phyloP scores from a whole-genome alignment of 2,888 invertebrate genomes.

The Ophioninae sp. region DNA sequence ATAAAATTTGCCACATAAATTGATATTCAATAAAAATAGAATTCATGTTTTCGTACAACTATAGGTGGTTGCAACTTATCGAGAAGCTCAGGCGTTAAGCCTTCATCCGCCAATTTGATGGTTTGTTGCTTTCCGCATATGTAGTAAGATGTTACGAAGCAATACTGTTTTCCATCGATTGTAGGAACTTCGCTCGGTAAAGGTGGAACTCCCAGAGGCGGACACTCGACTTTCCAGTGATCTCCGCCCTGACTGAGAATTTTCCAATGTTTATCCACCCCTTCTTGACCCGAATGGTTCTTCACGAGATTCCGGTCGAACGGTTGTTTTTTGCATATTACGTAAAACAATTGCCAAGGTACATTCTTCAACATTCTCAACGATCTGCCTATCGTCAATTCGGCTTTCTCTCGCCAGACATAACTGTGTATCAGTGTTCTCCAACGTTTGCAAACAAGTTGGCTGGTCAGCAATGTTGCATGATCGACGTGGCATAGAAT shows the following conservation, averaged over 20 bases:
- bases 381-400: slow-evolving; percentile 66
- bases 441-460: slow-evolving; percentile 83
- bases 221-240: slow-evolving; percentile 81
- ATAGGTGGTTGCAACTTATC: slow-evolving; percentile 83
- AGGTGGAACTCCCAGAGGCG: slow-evolving; percentile 81
- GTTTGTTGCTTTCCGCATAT: slow-evolving; percentile 82
- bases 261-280: slow-evolving; percentile 79
- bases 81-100: slow-evolving; percentile 80
- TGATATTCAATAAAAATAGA: neutral
- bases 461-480: slow-evolving; percentile 79
- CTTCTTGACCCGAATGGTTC: slow-evolving; percentile 82
- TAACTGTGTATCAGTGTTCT: slow-evolving; percentile 80
- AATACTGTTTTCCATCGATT: slow-evolving; percentile 79
- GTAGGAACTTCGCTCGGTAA: slow-evolving; percentile 79
- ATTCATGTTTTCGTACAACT: slow-evolving; percentile 70
- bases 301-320: slow-evolving; percentile 82
- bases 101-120: slow-evolving; percentile 80
- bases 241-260: slow-evolving; percentile 79
- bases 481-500: slow-evolving; percentile 80
- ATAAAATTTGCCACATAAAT: too few relatives aligned
- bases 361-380: slow-evolving; percentile 73
- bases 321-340: slow-evolving; percentile 78
- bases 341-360: slow-evolving; percentile 81
- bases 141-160: slow-evolving; percentile 83
- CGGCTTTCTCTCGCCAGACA: slow-evolving; percentile 80